Evolutionary conservation across 2,797 vertebrate species (phyloP), one percentile per base, ranked within the genome.

Genomic region (Buphagus erythrorhynchus): DNA sequence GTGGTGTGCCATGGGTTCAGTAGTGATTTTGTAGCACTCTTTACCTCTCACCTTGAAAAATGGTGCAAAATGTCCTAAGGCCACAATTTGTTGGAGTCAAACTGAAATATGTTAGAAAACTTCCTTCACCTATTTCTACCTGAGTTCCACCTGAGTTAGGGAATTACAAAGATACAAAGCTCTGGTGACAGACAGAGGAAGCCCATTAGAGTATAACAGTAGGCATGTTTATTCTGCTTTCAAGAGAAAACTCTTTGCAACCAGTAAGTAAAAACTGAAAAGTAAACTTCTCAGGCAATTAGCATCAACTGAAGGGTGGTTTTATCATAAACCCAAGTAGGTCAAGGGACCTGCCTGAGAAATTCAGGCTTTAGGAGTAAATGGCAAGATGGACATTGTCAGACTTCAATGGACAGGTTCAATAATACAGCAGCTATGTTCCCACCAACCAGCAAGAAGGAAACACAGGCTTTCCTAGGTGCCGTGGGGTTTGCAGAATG

Each of bases 361-460:
- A 71, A 26, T n/a, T 45, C 40, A 36, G 26, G 1, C 26, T 52
- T 62, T 72, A 38, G 28, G 15, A 62, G 11, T n/a, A 36, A 71
- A 62, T 22, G 15, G 2, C n/a, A 45, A 21, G 18, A 62, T n/a
- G 3, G 28, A 82, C 18, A 15, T 38, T 0, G 0, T 62, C 40
- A 71, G 12, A 54, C 46, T 45, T n/a, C 48, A 62, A 10, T 33
- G 28, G 40, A 45, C 0, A 0, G 38, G 18, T n/a, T 54, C 48
- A 28, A 9, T 54, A n/a, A 46, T 45, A n/a, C 3, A 72, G 3
- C 22, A 38, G 10, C 5, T n/a, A 8, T 24, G 6, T 28, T 10
- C 28, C 18, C 28, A 22, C 28, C 14, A 26, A 45, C 11, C 5
- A 28, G 14, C 17, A 43, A 21, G 45, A 51, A 51, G n/a, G 26